A percentile compares a stretch with the other conserved stretches of the same genome.
Conservation (phyloP, 2,888 invertebrate species). For the Latrodectus elegans region DNA sequence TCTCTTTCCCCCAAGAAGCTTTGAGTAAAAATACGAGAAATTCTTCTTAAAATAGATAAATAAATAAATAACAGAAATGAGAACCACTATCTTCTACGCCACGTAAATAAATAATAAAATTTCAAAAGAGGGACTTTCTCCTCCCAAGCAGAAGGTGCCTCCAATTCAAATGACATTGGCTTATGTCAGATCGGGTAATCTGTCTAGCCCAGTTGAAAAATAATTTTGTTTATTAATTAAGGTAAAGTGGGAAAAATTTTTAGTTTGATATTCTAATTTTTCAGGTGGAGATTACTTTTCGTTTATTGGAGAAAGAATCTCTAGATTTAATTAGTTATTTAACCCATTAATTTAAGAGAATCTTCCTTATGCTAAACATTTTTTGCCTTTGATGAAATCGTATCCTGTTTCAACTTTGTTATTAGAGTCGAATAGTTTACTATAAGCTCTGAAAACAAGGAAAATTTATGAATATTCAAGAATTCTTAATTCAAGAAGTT, state of each 20-base stretch:
- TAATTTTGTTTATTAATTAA: background rate
- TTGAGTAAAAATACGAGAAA: conserved; percentile 31
- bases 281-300: too few relatives aligned
- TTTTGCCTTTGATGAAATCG: too few relatives aligned
- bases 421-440: too few relatives aligned
- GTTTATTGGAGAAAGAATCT: background rate
- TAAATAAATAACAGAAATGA: conserved; percentile 45
- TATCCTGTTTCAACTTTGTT: too few relatives aligned
- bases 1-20: conserved; percentile 5
- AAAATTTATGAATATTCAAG: too few relatives aligned
- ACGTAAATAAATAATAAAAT: conserved; percentile 53
- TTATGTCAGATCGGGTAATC: conserved; percentile 20
- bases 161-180: conserved; percentile 37
- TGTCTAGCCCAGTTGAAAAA: background rate
- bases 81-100: background rate
- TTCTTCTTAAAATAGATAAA: conserved; percentile 36
- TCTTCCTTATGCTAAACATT: too few relatives aligned
- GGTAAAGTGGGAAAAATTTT: background rate
- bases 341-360: background rate
- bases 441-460: too few relatives aligned
- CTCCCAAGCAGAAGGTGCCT: background rate
- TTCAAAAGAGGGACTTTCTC: conserved; percentile 35
- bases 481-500: too few relatives aligned
- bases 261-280: too few relatives aligned
- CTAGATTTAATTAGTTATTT: background rate